phyloP scores from a whole-genome alignment of 2,113 vertebrate species.

The Sphyrna mokarran region DNA sequence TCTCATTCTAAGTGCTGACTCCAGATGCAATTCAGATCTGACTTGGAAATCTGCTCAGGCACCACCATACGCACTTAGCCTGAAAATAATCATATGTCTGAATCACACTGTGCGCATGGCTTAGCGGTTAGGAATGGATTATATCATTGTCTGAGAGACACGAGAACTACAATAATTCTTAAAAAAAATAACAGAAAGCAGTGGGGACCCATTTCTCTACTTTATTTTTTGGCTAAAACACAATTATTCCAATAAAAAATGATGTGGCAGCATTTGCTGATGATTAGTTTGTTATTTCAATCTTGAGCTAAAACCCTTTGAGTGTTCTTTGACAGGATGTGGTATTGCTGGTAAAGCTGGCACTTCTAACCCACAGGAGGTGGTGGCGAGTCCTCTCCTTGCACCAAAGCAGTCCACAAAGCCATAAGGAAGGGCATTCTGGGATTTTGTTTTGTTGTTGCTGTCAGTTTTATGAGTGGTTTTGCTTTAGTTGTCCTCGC shows the following conservation, averaged over 20 bases:
- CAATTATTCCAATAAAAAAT: neutral
- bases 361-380: no score
- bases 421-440: no score
- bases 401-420: no score
- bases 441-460: neutral
- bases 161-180: neutral
- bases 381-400: no score
- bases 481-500: neutral
- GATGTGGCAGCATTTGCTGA: neutral
- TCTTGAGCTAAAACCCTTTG: neutral
- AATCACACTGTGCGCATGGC: no score
- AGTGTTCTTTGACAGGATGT: neutral
- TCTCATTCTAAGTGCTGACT: no score
- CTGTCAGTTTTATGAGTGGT: no score
- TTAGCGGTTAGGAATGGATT: neutral
- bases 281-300: neutral
- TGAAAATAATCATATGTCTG: no score
- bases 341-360: no score
- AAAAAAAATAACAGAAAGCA: neutral
- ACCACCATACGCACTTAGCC: no score
- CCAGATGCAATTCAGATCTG: no score
- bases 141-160: neutral
- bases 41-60: no score
- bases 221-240: neutral
- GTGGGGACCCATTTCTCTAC: neutral